Evolutionary conservation across 2,888 invertebrate genomes (phyloP).

Genomic region (Amphimallon solstitiale): DNA sequence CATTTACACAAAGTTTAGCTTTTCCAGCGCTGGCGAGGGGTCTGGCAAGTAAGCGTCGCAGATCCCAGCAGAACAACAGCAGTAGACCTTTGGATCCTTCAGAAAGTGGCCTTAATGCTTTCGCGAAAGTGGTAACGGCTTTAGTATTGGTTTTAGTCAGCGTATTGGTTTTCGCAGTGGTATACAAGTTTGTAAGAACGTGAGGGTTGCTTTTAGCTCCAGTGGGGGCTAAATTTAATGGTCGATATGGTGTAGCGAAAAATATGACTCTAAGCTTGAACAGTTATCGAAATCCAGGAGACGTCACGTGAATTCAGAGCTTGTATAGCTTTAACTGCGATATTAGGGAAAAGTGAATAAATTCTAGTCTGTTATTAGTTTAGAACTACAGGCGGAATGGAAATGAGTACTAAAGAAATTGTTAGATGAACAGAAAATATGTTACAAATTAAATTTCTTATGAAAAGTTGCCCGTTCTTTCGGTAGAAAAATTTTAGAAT

Average conservation of each 20-base stretch:
- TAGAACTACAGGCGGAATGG: constrained; percentile 8
- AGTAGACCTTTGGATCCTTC: constrained; percentile 70
- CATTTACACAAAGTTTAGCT: constrained; percentile 78
- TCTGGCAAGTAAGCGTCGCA: constrained; percentile 70
- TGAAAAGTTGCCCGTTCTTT: background rate
- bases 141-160: constrained; percentile 75
- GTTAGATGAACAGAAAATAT: background rate
- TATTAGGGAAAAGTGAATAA: background rate
- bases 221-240: constrained; percentile 53
- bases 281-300: constrained; percentile 46
- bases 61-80: constrained; percentile 65
- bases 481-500: background rate
- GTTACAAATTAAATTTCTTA: constrained; percentile 8
- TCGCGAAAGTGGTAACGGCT: constrained; percentile 77
- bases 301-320: constrained; percentile 44
- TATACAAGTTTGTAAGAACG: constrained; percentile 79
- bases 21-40: constrained; percentile 78
- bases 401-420: constrained; percentile 1
- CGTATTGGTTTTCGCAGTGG: constrained; percentile 77
- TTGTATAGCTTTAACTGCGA: background rate
- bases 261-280: constrained; percentile 43
- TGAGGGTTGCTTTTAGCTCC: constrained; percentile 81
- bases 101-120: constrained; percentile 75
- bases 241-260: constrained; percentile 48
- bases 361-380: background rate